Evolutionary conservation across 2,113 vertebrate species (phyloP), one percentile per base, ranked within the genome.

Genomic region (Hypocryptadius cinnamomeus): DNA sequence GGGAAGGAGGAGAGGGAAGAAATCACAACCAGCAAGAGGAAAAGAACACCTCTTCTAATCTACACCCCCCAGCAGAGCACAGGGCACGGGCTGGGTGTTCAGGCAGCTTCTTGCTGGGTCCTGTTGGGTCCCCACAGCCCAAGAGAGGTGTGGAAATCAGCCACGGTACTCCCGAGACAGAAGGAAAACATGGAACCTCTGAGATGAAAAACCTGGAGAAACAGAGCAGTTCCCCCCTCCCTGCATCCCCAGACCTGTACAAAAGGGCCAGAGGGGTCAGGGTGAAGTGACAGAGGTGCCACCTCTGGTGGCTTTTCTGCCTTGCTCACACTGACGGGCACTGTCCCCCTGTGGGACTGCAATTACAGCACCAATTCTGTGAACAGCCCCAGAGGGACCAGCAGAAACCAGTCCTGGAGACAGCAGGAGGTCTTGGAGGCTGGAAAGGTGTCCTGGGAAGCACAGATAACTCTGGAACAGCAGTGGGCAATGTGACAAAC

Each of bases 231-330:
- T 42, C 44, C 35, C 61, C 39, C 24, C 69, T 35, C 40, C 60
- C 56, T 74, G 64, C 28, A 60, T 7, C 47, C 92, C 83, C 89
- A 94, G 79, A 72, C 22, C 76, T 92, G 95, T 87, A 87, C 95
- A 95, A 93, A 95, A 96, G 95, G 92, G 94, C 86, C 94, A 86
- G 63, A 79, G 82, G 65, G 39, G 37, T 66, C 69, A 33, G 25
- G 21, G 39, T 8, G 63, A 40, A 40, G n/a, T 3, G 69, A 33
- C 1, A 9, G 56, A 65, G 6, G 74, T 21, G 60, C 35, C 76
- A 79, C 76, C 76, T 28, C 22, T 14, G 60, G 76, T 13, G 48
- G 45, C 23, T 10, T 45, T 47, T 50, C 23, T 69, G 64, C 19
- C 50, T 18, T 3, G 15, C 25, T 42, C 35, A 4, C 9, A 0